Evolutionary conservation across 2,888 invertebrate species (phyloP).

Genomic region (Gryllus longicercus): DNA sequence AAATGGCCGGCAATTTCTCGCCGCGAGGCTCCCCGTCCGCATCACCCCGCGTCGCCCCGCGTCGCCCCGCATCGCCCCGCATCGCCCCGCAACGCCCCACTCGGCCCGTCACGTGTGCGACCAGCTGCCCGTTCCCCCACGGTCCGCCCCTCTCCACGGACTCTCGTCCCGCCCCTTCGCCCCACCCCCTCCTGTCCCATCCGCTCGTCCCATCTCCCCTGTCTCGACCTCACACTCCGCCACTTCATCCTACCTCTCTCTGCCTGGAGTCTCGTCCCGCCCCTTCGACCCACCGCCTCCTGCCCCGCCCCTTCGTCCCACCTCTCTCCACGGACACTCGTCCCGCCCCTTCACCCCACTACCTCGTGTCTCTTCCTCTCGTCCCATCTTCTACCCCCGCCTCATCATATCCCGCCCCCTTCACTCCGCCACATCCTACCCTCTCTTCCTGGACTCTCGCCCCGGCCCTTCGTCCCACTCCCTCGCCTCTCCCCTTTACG

Average conservation of each 20-base stretch:
- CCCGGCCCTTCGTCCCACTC: no score
- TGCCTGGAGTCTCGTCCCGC: no score
- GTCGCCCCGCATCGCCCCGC: not conserved
- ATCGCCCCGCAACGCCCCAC: not conserved
- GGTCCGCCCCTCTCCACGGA: not conserved
- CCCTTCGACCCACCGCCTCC: no score
- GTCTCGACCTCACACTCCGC: no score
- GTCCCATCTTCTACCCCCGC: no score
- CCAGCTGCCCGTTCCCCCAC: not conserved
- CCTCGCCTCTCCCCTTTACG: no score
- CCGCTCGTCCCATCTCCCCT: not conserved
- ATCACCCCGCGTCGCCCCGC: not conserved
- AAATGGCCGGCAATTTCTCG: not conserved
- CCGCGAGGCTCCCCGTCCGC: not conserved
- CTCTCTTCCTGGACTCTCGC: no score
- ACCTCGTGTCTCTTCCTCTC: not conserved
- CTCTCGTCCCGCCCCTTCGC: not conserved
- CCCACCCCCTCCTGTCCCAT: not conserved
- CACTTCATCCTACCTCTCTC: no score
- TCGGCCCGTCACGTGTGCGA: not conserved
- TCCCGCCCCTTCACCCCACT: not conserved
- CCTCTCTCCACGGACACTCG: not conserved
- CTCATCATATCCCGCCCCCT: not conserved
- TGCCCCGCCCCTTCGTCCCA: not conserved
- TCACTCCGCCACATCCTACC: no score